Evolutionary conservation across 2,113 vertebrate species (phyloP), one percentile per base, ranked within the genome.

Genomic region (Trogon surrucura): DNA sequence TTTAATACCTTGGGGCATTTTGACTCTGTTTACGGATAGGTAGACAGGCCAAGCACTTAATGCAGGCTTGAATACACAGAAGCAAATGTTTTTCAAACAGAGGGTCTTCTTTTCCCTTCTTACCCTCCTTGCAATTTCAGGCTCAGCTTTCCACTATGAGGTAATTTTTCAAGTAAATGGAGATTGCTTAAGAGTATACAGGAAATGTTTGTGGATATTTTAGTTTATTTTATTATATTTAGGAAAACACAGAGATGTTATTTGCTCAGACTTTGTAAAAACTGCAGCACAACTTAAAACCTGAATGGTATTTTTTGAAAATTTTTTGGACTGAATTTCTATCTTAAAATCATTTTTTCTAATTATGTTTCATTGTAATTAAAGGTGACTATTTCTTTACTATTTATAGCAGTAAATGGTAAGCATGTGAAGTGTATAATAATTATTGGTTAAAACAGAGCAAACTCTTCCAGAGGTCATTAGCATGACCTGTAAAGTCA

Each of bases 381-480:
- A 94, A 95, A 91, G 34, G 64, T 92, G 81, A 95, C 34, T 95
- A 96, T 95, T 88, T 51, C 81, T 84, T 96, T 93, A 86, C 41
- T 95, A 91, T 96, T 97, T 95, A 94, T 61, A 93, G 50, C 72
- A 74, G 34, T 71, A 47, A 74, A 88, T 81, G 18, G 2, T 92
- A 96, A 93, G 56, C 60, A 80, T 85, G 97, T 89, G 91, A 88
- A 71, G 34, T 32, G 13, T 62, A 82, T 93, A 89, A 96, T 91
- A 73, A 96, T 94, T 94, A 95, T 83, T 97, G 79, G 72, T 95
- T 95, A 96, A 97, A 97, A 89, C 67, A 95, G 60, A 94, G 82
- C 26, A 67, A 93, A 72, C 32, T 96, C 64, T 93, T 91, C 70
- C 61, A 48, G 81, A 95, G 91, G 82, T 91, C 80, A 72, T 95